Evolutionary conservation across 1,140 invertebrate species (phyloP).

Genomic region (Anagrus nilaparvatae): DNA sequence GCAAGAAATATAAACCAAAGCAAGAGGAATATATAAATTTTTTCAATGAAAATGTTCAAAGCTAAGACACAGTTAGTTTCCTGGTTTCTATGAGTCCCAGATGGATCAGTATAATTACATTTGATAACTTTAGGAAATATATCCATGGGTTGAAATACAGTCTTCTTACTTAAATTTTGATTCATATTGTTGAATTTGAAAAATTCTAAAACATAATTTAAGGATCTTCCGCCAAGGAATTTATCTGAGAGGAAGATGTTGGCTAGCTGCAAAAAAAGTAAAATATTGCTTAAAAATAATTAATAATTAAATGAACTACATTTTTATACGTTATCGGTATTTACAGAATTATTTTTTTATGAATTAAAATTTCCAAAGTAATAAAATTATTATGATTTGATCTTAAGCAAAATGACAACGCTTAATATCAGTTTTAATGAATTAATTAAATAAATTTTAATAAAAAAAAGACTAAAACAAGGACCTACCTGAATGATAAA

Average conservation of each 20-base stretch:
- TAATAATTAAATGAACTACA: no score
- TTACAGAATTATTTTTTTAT: no score
- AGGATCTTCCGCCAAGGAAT: constrained; percentile 52
- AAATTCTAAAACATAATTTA: neutral
- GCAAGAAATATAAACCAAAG: constrained; percentile 68
- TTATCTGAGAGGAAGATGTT: constrained; percentile 58
- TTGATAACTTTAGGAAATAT: constrained; percentile 6
- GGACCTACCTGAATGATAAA: constrained; percentile 53
- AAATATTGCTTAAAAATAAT: no score
- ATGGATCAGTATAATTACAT: constrained; percentile 45
- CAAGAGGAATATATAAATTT: constrained; percentile 70
- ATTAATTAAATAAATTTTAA: no score
- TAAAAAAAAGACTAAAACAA: no score
- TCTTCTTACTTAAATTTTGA: neutral
- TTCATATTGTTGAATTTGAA: neutral
- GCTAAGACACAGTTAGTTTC: constrained; percentile 66
- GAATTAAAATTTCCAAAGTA: no score
- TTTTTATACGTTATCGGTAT: no score
- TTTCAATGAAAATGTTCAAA: constrained; percentile 72
- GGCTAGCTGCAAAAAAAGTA: no score
- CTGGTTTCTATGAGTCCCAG: constrained; percentile 47
- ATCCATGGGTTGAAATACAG: neutral
- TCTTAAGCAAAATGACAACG: no score
- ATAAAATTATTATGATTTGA: no score
- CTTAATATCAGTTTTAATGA: no score